A percentile compares a stretch with the other conserved stretches of the same genome.
Evolutionary conservation across 2,113 vertebrate species (phyloP).

Genomic region (Caracal caracal): DNA sequence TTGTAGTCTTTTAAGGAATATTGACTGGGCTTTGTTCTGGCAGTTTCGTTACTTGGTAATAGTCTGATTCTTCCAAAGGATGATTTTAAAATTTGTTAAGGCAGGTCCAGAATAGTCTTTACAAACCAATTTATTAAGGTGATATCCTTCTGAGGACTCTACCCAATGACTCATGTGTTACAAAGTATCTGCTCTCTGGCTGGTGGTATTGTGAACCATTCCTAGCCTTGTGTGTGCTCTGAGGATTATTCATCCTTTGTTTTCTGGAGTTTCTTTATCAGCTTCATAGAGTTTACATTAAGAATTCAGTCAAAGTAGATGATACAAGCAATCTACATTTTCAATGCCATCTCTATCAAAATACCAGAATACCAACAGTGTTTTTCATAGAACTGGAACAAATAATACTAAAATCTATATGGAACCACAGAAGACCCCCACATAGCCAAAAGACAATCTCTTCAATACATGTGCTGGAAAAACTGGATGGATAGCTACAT

Average conservation of each 20-base stretch:
- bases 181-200: neutral
- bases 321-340: neutral
- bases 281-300: neutral
- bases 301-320: neutral
- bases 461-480: neutral
- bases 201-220: neutral
- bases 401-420: neutral
- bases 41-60: neutral
- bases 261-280: neutral
- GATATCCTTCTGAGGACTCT: neutral
- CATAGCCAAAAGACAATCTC: neutral
- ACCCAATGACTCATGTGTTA: neutral
- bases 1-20: neutral
- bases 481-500: neutral
- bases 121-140: neutral
- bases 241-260: neutral
- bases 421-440: neutral
- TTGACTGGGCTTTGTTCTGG: neutral
- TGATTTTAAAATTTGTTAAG: neutral
- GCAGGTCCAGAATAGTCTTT: neutral
- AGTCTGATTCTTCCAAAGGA: neutral
- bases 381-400: neutral
- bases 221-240: neutral
- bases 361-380: neutral
- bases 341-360: neutral